phyloP scores from a whole-genome alignment of 2,113 vertebrate genomes.

The Naja naja region DNA sequence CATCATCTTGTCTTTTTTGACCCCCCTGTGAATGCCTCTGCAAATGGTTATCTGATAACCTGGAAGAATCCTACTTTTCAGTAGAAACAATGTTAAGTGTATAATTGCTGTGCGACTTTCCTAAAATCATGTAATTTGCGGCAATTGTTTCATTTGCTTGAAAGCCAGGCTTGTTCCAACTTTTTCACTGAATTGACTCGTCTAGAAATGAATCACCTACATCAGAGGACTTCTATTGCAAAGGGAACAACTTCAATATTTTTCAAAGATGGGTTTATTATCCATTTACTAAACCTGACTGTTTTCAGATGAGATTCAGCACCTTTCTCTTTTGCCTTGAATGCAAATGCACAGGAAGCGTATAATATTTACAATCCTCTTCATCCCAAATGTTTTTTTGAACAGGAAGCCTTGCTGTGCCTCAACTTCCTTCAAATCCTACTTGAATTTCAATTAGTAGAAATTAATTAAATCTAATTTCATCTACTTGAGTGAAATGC shows the following conservation, averaged over 20 bases:
- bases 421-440: conserved; percentile 2
- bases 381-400: not conserved
- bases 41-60: not conserved
- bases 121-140: not conserved
- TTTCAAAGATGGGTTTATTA: not conserved
- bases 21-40: not conserved
- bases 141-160: not conserved
- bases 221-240: not conserved
- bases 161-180: not conserved
- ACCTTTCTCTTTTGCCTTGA: not conserved
- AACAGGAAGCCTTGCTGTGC: not conserved
- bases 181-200: not conserved
- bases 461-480: conserved; percentile 32
- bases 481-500: conserved; percentile 31
- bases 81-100: not conserved
- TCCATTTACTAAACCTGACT: not conserved
- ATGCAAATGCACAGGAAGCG: not conserved
- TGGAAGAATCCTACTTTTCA: not conserved
- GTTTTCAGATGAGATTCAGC: not conserved
- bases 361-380: not conserved
- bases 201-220: not conserved
- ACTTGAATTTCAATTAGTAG: conserved; percentile 29
- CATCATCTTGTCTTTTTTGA: not conserved
- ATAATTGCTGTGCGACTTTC: not conserved
- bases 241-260: not conserved